Base-by-base conservation (phyloP, 1,140 invertebrate species). In the Drosophila biarmipes region DNA sequence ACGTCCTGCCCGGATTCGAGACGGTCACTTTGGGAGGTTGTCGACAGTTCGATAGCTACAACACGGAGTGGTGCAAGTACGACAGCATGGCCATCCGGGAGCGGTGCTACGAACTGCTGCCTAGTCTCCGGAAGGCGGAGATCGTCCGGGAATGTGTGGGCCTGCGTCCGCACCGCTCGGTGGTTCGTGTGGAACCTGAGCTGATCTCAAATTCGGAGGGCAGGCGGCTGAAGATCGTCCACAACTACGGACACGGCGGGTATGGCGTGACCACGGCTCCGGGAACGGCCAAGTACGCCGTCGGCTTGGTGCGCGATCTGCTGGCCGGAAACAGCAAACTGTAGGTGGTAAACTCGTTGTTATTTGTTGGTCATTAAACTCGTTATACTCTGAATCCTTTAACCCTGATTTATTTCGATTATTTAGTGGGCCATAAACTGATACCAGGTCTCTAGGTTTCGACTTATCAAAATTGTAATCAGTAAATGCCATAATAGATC, bases 181-280 rank as follows among this genome's bases (percentile, higher is more conserved):
- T 94, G 0, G 95, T 98, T 1, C 93, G 97, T 55, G 94, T 98
- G 24, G 97, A 97, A 85, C 91, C 92, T 5, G 96, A 96, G 87
- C 55, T 87, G 10, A 71, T 93, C 6, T 75, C 91, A 10, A 86
- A 86, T 15, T 31, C 71, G 71, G 56, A 89, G 80, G 75, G 90
- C 48, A 80, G 91, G 86, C 82, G 64, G 27, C 58, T 94, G 14
- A 94, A 96, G 93, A 91, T 98, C 14, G 95, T 98, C 0, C 97
- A 99, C 91, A 97, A 98, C 92, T 98, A 98, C 90, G 98, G 98
- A 4, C 98, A 98, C 90, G 97, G 97, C 2, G 97, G 97, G 4
- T 97, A 98, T 92, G 97, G 98, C 6, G 95, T 98, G 1, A 96
- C 96, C 58, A 95, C 96, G 34, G 96, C 96, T 10, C 98, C 97